phyloP scores from a whole-genome alignment of 1,140 invertebrate genomes.

The Drosophila azteca region DNA sequence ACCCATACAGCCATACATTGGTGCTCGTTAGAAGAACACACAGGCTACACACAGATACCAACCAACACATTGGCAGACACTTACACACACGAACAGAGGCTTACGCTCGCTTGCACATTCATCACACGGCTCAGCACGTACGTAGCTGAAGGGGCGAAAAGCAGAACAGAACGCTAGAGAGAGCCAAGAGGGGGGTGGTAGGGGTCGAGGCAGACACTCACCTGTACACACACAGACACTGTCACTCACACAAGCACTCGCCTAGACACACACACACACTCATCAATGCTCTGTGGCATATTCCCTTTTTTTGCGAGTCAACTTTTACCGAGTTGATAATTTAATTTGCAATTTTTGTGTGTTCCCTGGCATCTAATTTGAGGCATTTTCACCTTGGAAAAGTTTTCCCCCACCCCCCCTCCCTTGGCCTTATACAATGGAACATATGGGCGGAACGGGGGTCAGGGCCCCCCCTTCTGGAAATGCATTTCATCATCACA shows the following conservation, averaged over 20 bases:
- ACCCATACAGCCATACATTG: constrained; percentile 32
- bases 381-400: constrained; percentile 69
- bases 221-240: constrained; percentile 18
- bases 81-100: constrained; percentile 66
- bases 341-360: constrained; percentile 70
- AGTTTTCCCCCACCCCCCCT: constrained; percentile 25
- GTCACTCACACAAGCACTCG: constrained; percentile 35
- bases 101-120: constrained; percentile 79
- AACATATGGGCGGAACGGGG: neutral
- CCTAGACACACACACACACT: constrained; percentile 19
- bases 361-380: constrained; percentile 65
- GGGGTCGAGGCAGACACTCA: constrained; percentile 7
- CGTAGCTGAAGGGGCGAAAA: constrained; percentile 24
- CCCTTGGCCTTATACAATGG: constrained; percentile 7
- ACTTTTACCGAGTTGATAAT: constrained; percentile 76
- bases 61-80: constrained; percentile 38
- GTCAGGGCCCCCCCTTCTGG: neutral
- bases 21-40: constrained; percentile 59
- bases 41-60: constrained; percentile 2
- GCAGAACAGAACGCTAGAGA: neutral
- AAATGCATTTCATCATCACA: constrained; percentile 63
- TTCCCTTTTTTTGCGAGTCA: constrained; percentile 38
- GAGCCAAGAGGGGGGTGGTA: neutral
- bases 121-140: constrained; percentile 77
- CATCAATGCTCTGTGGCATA: constrained; percentile 49